These are phyloP conservation scores for Ennomos fuscantarius DNA, from an alignment of 2,888 invertebrate genomes.

Conservation along the genomic window DNA sequence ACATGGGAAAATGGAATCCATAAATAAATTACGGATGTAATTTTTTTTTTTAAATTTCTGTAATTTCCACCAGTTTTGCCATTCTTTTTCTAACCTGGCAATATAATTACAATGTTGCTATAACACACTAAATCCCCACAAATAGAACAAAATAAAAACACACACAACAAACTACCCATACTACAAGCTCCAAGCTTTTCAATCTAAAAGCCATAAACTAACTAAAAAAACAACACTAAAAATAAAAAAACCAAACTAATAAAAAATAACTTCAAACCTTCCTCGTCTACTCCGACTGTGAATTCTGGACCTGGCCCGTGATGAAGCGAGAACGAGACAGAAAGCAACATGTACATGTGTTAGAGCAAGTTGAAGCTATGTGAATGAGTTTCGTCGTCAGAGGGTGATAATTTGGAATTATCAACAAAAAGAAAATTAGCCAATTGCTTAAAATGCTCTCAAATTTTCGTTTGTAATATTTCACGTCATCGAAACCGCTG, in stretches of 20 bases:
- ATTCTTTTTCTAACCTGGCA: neutral
- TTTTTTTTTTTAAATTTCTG: neutral
- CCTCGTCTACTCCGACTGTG: conserved; percentile 81
- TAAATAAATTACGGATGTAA: no score
- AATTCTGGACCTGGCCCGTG: conserved; percentile 75
- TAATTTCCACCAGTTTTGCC: neutral
- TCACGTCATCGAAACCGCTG: no score
- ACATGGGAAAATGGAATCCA: no score
- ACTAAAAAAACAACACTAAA: conserved; percentile 46
- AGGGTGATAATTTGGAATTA: conserved; percentile 10
- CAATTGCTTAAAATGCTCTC: no score
- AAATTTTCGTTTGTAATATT: no score
- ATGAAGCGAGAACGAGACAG: conserved; percentile 78
- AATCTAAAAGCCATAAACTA: conserved; percentile 46
- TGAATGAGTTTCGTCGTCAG: conserved; percentile 25
- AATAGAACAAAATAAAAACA: conserved; percentile 7
- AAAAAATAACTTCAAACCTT: conserved; percentile 74
- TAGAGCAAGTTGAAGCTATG: conserved; percentile 68
- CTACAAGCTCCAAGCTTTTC: conserved; percentile 43
- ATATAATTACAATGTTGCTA: conserved; percentile 19
- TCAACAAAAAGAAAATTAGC: no score
- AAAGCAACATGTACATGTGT: conserved; percentile 83
- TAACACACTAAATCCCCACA: conserved; percentile 4
- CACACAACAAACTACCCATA: conserved; percentile 29
- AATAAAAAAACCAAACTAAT: conserved; percentile 46